A percentile compares a stretch with the other conserved stretches of the same genome.
Evolutionary conservation across 2,888 invertebrate genomes (phyloP).

Genomic region (Hofmannophila pseudospretella): DNA sequence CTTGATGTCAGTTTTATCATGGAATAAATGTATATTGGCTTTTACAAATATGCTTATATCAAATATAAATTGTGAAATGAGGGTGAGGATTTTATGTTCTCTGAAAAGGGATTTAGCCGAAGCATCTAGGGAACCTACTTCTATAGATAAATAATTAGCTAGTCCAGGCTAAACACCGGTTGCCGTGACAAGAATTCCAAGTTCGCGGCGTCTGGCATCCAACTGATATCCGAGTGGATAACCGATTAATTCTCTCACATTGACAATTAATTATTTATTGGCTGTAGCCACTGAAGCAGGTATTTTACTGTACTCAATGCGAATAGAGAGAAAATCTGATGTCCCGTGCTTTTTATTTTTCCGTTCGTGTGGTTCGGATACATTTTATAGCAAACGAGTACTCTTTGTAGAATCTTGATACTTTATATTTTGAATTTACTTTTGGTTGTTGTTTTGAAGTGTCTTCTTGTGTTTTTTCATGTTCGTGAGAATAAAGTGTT

Average conservation of each 20-base stretch:
- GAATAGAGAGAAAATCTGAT: not conserved
- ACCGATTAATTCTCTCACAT: constrained; percentile 19
- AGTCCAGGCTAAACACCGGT: constrained; percentile 8
- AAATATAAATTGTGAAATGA: too few species aligned
- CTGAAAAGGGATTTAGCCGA: too few species aligned
- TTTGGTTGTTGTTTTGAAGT: not conserved
- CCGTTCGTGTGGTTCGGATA: not conserved
- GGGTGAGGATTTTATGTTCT: too few species aligned
- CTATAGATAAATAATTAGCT: constrained; percentile 1
- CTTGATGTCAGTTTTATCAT: too few species aligned
- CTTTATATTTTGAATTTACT: not conserved
- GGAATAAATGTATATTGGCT: too few species aligned
- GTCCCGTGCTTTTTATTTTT: not conserved
- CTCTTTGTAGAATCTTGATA: not conserved
- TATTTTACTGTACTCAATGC: constrained; percentile 17
- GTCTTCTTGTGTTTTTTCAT: too few species aligned
- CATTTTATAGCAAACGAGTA: not conserved
- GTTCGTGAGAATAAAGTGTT: too few species aligned
- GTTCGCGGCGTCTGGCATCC: constrained; percentile 9
- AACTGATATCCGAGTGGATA: constrained; percentile 18
- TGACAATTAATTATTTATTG: constrained; percentile 27
- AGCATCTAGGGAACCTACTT: too few species aligned
- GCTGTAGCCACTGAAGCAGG: constrained; percentile 10
- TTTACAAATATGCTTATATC: too few species aligned
- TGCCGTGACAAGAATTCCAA: constrained; percentile 10